Evolutionary conservation across 2,888 invertebrate genomes (phyloP).

Genomic region (Timema cristinae): DNA sequence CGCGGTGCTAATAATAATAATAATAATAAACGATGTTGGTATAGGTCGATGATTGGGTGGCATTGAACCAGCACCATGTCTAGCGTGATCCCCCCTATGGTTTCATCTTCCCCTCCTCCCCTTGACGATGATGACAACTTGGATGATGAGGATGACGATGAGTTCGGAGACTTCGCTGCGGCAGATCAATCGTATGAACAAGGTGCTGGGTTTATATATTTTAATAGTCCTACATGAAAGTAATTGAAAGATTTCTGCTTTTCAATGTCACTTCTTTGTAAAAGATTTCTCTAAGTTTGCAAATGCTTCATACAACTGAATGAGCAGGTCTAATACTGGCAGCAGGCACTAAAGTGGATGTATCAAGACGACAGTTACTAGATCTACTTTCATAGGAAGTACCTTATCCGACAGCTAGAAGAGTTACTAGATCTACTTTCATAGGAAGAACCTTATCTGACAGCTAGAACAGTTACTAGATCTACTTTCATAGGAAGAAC

Average conservation of each 20-base stretch:
- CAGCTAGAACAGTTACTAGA: no score
- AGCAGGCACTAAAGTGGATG: neutral
- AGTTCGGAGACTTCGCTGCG: constrained; percentile 34
- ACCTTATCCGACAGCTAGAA: no score
- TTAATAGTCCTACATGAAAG: neutral
- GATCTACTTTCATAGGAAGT: no score
- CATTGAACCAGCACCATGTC: constrained; percentile 23
- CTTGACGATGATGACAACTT: constrained; percentile 53
- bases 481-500: no score
- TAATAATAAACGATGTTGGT: no score
- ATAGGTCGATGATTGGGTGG: no score
- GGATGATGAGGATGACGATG: constrained; percentile 53
- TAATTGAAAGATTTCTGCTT: neutral
- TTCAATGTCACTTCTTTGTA: neutral
- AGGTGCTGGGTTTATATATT: constrained; percentile 29
- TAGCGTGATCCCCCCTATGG: constrained; percentile 54
- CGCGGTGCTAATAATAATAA: no score
- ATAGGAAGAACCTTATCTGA: no score
- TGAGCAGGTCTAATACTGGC: neutral
- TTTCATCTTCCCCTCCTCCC: constrained; percentile 63
- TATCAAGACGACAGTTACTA: no score
- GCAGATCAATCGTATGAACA: constrained; percentile 42
- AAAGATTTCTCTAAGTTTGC: neutral
- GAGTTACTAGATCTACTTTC: no score
- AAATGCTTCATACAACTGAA: neutral